Percentiles rank a stretch among this genome's conserved stretches.
Conservation (phyloP, 2,113 vertebrate genomes). For the Ondatra zibethicus region DNA sequence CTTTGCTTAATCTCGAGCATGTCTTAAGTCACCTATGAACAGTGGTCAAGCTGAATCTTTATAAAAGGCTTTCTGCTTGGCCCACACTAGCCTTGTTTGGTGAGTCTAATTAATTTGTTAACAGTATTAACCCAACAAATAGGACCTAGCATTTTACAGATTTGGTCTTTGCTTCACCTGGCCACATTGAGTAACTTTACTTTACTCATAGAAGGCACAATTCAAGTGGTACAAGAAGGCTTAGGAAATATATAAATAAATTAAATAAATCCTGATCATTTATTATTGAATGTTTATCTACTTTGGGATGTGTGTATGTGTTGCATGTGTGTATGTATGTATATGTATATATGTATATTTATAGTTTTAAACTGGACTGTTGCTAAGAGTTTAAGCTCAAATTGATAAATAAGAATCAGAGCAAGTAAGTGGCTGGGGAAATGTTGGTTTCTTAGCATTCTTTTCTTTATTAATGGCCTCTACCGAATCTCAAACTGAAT, state of each 20-base stretch:
- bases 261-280: background rate
- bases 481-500: background rate
- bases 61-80: constrained; percentile 23
- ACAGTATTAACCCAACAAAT: constrained; percentile 6
- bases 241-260: constrained; percentile 22
- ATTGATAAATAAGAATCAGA: background rate
- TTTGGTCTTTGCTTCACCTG: background rate
- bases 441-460: background rate
- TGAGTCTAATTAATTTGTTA: constrained; percentile 46
- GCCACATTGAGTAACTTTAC: background rate
- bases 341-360: background rate
- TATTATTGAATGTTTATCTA: background rate
- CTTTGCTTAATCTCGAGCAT: constrained; percentile 46
- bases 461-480: background rate
- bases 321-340: no score
- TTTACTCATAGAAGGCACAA: constrained; percentile 41
- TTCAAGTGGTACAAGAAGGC: background rate
- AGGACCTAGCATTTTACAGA: background rate
- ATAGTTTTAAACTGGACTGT: background rate
- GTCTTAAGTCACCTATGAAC: background rate
- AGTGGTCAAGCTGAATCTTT: background rate
- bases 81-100: background rate
- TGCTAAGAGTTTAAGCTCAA: background rate
- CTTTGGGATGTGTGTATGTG: background rate
- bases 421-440: background rate